Percentiles rank a stretch among this genome's conserved stretches.
Conservation (phyloP, 2,113 vertebrate species). For the Falcunculus frontatus region DNA sequence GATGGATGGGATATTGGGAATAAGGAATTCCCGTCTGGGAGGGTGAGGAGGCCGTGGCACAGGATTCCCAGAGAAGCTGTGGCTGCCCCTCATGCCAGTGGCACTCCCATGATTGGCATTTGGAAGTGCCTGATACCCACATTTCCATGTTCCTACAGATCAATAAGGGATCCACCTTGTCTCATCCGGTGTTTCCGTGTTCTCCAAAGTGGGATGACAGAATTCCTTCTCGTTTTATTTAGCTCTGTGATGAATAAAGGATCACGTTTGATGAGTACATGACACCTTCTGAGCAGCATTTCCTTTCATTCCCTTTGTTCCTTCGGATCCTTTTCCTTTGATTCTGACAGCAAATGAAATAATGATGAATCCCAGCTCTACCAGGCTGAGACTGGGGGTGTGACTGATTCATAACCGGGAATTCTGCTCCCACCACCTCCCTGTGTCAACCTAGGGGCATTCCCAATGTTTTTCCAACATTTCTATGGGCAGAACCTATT, state of each 20-base stretch:
- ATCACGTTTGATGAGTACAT: neutral
- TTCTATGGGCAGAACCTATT: fast-evolving
- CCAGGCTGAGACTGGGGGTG: neutral
- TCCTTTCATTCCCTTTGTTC: neutral
- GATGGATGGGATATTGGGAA: neutral
- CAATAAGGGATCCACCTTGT: neutral
- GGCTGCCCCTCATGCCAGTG: neutral
- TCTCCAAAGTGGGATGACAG: neutral
- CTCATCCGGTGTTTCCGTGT: neutral
- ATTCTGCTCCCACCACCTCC: neutral
- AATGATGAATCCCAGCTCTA: neutral
- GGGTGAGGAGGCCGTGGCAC: neutral
- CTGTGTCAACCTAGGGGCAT: neutral
- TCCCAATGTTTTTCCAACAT: neutral
- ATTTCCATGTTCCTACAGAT: neutral
- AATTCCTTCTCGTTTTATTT: neutral
- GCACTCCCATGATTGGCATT: neutral
- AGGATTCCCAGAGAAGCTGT: neutral
- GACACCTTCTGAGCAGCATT: neutral
- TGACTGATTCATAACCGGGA: neutral
- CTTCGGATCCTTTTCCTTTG: neutral
- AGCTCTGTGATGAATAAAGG: neutral
- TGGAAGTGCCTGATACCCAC: neutral
- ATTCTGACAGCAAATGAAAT: constrained; percentile 1
- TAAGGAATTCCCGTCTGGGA: neutral